Conservation (phyloP, 2,113 vertebrate species). For the Colossoma macropomum region DNA sequence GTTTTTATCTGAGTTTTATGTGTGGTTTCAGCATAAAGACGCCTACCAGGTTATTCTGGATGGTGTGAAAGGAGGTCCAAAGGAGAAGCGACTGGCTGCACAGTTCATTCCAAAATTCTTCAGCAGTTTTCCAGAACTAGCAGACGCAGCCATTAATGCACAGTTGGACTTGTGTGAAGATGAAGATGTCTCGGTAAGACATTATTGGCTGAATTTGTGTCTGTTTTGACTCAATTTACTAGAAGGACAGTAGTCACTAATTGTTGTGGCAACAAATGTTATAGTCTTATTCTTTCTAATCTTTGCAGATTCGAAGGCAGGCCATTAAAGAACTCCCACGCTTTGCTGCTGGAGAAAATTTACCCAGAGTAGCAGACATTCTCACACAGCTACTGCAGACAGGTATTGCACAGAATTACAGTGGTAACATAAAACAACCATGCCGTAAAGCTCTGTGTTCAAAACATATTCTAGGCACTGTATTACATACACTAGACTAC, state of each 20-base stretch:
- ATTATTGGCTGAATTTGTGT: not conserved
- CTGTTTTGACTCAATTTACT: not conserved
- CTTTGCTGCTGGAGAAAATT: slow-evolving; percentile 95
- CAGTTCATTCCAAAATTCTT: slow-evolving; percentile 99
- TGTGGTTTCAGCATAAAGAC: slow-evolving; percentile 89
- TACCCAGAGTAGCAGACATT: slow-evolving; percentile 94
- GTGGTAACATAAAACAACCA: not conserved
- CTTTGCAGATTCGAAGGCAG: slow-evolving; percentile 89
- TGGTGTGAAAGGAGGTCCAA: slow-evolving; percentile 95
- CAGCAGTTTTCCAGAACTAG: slow-evolving; percentile 94
- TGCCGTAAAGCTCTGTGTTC: too few species aligned
- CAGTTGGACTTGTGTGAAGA: slow-evolving; percentile 98
- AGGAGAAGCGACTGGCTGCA: slow-evolving; percentile 96
- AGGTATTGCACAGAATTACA: slow-evolving; percentile 74
- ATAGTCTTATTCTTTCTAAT: not conserved
- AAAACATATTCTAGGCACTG: too few species aligned
- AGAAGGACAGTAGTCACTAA: not conserved
- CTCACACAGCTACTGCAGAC: slow-evolving; percentile 96
- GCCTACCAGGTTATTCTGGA: slow-evolving; percentile 93
- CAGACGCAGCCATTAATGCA: slow-evolving; percentile 95
- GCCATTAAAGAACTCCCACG: slow-evolving; percentile 97
- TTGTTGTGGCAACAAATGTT: not conserved
- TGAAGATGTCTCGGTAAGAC: slow-evolving; percentile 96
- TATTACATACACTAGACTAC: too few species aligned
- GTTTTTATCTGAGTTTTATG: not conserved